Conservation (phyloP, 2,797 vertebrate species). For the Onychomys torridus region DNA sequence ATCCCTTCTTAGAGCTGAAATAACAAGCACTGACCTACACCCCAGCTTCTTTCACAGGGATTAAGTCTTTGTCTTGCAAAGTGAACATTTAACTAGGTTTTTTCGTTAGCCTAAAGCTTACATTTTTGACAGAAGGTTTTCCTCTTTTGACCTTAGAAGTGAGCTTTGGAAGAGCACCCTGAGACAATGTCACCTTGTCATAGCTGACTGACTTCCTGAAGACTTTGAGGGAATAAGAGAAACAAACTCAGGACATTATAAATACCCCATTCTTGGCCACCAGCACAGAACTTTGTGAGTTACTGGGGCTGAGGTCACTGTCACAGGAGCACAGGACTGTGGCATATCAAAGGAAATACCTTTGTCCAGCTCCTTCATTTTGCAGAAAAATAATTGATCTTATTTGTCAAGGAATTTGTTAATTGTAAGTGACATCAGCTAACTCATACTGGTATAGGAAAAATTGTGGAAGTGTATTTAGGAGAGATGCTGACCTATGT, state of each 20-base stretch:
- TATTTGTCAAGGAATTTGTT: not conserved
- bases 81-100: not conserved
- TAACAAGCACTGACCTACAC: no score
- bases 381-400: not conserved
- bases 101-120: not conserved
- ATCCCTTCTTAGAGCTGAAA: not conserved
- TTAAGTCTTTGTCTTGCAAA: not conserved
- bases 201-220: not conserved
- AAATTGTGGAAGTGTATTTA: not conserved
- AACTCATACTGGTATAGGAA: not conserved
- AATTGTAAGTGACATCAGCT: not conserved
- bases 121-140: not conserved
- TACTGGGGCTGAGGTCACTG: not conserved
- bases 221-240: not conserved
- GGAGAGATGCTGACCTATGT: not conserved
- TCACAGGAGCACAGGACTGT: no score
- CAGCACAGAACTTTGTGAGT: no score
- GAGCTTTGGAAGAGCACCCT: not conserved
- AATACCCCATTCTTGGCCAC: accelerated
- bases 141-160: not conserved
- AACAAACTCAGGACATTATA: not conserved
- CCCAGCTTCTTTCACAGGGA: not conserved
- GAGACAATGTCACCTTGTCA: not conserved
- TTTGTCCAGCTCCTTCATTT: not conserved
- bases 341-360: not conserved